These are phyloP conservation scores for Hapalemur alaotrensis DNA, from an alignment of 2,797 vertebrate species.

Conservation along the genomic window DNA sequence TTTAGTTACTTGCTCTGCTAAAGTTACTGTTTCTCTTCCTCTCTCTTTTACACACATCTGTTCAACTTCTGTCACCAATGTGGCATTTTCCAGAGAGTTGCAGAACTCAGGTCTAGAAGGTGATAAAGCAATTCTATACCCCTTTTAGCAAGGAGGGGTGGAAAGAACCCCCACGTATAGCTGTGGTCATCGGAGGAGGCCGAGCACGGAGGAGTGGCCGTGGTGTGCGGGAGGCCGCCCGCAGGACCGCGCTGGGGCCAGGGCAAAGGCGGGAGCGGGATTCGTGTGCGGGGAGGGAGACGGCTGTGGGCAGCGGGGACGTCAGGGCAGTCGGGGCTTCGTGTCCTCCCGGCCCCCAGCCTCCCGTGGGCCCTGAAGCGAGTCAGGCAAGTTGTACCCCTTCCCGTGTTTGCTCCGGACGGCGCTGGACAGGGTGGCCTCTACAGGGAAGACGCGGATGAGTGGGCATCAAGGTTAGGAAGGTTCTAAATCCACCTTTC, in stretches of 20 bases:
- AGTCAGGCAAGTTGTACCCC: accelerated
- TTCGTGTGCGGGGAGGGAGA: not conserved
- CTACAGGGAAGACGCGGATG: not conserved
- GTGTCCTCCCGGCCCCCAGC: not conserved
- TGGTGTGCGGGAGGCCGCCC: accelerated
- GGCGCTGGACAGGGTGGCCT: not conserved
- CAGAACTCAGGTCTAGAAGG: not conserved
- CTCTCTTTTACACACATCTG: not conserved
- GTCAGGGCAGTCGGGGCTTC: not conserved
- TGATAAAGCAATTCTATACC: not conserved
- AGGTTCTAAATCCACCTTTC: not conserved
- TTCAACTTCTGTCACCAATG: not conserved
- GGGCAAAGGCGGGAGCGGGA: no score
- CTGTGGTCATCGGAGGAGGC: accelerated
- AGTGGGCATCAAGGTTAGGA: no score
- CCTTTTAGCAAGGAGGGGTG: not conserved
- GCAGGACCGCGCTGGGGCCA: not conserved
- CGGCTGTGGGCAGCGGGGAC: accelerated
- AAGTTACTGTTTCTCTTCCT: not conserved
- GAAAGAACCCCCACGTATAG: not conserved
- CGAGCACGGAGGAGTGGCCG: accelerated
- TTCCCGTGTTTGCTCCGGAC: not conserved
- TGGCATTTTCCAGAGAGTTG: not conserved
- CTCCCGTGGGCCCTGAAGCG: not conserved
- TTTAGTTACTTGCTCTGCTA: not conserved